Evolutionary conservation across 1,140 invertebrate species (phyloP), one percentile per base, ranked within the genome.

Genomic region (Gonioctena quinquepunctata): DNA sequence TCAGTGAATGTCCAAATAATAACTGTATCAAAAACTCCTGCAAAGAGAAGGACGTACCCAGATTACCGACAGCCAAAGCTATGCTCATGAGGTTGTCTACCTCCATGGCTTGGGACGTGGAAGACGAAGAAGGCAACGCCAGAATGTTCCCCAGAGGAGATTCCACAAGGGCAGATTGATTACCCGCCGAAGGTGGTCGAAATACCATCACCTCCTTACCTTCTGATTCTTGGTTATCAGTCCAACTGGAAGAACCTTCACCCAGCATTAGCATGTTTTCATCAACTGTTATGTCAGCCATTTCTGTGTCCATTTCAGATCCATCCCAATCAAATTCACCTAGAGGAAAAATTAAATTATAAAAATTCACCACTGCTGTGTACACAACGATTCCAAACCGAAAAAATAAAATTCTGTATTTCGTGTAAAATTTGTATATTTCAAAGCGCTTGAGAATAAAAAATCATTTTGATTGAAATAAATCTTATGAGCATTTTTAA

Each of bases 251-350:
- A 23, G n/a, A 19, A 23, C 52, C 54, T 33, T 67, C 50, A 21
- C 28, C 42, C 23, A 67, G 27, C 66, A 69, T 52, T 54, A 65
- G 48, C 21, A 63, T 42, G 2, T 50, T 28, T 7, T 50, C 54
- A n/a, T 78, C 81, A 7, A 76, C 71, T 1, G 66, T 19, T 7
- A 60, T 57, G 3, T 78, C 81, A 11, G 77, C 70, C 73, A 82
- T 79, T 52, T 84, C 82, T 3, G 80, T 76, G 49, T 83, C 82
- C 5, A 78, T 78, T 73, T 88, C 87, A 3, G 83, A 84, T 0
- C 84, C 83, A 70, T 90, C 89, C 83, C 88, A 90, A 77, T 91
- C 89, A 6, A 88, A 84, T 71, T 90, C 89, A 67, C 87, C 77
- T 78, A 60, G 42, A 22, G 52, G 13, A 42, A 42, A 42, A 42